Evolutionary conservation across 2,888 invertebrate species (phyloP).

Genomic region (Nemurella pictetii): DNA sequence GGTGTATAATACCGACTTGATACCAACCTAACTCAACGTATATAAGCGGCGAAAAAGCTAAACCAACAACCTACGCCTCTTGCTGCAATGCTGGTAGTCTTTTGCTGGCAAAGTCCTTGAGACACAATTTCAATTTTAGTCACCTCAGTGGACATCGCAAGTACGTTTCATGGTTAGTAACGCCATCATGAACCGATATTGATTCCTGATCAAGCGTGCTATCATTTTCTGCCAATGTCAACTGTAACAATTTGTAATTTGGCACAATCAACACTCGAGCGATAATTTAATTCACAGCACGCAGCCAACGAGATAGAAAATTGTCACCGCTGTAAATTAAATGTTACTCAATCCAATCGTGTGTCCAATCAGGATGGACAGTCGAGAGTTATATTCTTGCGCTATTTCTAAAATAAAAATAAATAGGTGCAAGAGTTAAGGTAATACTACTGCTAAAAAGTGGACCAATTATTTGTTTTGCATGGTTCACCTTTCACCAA

Average conservation of each 20-base stretch:
- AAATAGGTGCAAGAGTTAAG: too few species aligned
- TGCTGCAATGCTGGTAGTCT: constrained; percentile 5
- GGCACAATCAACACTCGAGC: not conserved
- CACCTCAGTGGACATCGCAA: not conserved
- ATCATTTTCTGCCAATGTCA: not conserved
- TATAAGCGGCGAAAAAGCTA: not conserved
- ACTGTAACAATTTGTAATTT: not conserved
- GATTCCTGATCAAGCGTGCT: not conserved
- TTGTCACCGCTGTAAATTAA: not conserved
- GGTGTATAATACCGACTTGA: not conserved
- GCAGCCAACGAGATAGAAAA: not conserved
- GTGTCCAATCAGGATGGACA: not conserved
- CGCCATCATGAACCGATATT: not conserved
- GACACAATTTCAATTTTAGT: not conserved
- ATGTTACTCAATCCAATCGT: not conserved
- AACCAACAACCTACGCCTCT: not conserved
- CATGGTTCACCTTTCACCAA: not conserved
- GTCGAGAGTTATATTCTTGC: not conserved
- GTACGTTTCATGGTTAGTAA: not conserved
- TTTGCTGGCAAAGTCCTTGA: not conserved
- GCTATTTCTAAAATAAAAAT: too few species aligned
- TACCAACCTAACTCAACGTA: not conserved
- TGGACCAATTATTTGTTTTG: not conserved
- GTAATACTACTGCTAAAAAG: not conserved
- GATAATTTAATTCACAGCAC: not conserved